These are phyloP conservation scores for Plusia festucae DNA, from an alignment of 2,888 invertebrate species.

Conservation along the genomic window DNA sequence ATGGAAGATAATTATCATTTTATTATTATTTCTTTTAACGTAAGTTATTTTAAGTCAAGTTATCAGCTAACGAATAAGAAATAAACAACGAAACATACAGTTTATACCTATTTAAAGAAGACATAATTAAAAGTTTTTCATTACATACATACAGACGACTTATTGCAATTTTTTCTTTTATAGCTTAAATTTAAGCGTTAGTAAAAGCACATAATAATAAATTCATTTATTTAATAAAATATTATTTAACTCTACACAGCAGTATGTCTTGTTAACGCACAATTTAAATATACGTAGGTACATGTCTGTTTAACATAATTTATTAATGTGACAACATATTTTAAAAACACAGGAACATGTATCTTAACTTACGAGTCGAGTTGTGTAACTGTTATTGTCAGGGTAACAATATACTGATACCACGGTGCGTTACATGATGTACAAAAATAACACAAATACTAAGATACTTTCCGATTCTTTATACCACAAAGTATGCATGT, in stretches of 20 bases:
- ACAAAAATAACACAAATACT: conserved; percentile 3
- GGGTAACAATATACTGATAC: conserved; percentile 1
- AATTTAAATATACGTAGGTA: conserved; percentile 26
- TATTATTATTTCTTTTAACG: too few species aligned
- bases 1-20: too few species aligned
- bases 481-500: neutral
- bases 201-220: neutral
- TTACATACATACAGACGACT: too few species aligned
- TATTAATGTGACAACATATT: conserved; percentile 48
- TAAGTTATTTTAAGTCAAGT: too few species aligned
- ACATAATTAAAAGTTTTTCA: too few species aligned
- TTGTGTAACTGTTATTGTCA: conserved; percentile 10
- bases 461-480: neutral
- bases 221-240: conserved; percentile 2
- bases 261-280: conserved; percentile 30
- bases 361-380: conserved; percentile 25
- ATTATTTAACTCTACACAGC: conserved; percentile 8
- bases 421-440: neutral
- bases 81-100: too few species aligned
- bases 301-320: conserved; percentile 55
- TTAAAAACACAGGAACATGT: conserved; percentile 40
- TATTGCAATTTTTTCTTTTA: too few species aligned
- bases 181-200: neutral
- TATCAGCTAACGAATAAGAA: too few species aligned
- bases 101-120: too few species aligned